Conservation (phyloP, 23 tunicate species). For the Aplidium turbinatum region DNA sequence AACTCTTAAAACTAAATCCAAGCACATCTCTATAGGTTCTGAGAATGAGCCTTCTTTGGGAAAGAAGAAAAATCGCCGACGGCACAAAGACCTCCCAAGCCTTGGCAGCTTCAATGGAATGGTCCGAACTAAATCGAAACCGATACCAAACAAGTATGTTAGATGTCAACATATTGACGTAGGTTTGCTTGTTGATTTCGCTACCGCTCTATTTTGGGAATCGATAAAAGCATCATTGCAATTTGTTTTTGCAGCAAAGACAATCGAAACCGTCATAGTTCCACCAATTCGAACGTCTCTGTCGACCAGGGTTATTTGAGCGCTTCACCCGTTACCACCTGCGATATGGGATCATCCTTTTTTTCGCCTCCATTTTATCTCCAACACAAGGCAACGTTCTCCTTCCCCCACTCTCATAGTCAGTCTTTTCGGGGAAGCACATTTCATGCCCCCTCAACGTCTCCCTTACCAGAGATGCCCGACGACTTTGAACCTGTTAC, state of each 20-base stretch:
- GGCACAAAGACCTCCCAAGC: slow-evolving; percentile 78
- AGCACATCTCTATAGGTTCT: too few species aligned
- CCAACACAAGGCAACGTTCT: slow-evolving; percentile 16
- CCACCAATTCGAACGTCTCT: slow-evolving; percentile 66
- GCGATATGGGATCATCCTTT: slow-evolving; percentile 41
- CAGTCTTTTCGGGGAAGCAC: slow-evolving; percentile 4
- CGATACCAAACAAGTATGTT: slow-evolving; percentile 71
- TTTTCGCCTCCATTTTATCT: slow-evolving; percentile 66
- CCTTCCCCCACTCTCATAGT: slow-evolving; percentile 20
- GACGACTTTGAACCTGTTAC: slow-evolving; percentile 39
- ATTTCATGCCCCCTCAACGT: slow-evolving; percentile 51
- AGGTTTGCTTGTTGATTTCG: too few species aligned
- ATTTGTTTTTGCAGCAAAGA: slow-evolving; percentile 60
- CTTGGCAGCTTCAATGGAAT: slow-evolving; percentile 38
- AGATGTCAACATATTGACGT: background rate
- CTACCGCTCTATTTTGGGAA: too few species aligned
- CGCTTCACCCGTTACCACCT: slow-evolving; percentile 69
- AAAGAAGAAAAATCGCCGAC: slow-evolving; percentile 76
- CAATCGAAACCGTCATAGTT: slow-evolving; percentile 80
- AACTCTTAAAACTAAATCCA: too few species aligned
- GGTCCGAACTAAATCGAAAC: slow-evolving; percentile 69
- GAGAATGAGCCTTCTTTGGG: background rate
- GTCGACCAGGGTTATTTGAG: slow-evolving; percentile 92
- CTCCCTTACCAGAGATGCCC: slow-evolving; percentile 77
- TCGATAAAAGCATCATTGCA: background rate